Conservation (phyloP, 2,797 vertebrate genomes). For the Sphaeramia orbicularis region DNA sequence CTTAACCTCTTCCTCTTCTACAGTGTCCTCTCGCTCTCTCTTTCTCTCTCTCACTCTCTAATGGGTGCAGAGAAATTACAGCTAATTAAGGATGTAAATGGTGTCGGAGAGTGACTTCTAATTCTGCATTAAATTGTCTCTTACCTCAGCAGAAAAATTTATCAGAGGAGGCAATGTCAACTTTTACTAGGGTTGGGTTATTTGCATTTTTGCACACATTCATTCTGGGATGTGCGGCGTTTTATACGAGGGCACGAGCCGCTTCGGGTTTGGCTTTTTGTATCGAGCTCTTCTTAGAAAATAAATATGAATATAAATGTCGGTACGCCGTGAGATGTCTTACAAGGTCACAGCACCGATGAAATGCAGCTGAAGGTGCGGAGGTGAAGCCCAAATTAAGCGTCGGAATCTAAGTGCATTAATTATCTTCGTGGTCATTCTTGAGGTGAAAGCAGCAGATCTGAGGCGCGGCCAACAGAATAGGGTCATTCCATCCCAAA, state of each 20-base stretch:
- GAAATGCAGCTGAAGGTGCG: conserved; percentile 36
- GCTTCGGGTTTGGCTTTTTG: conserved; percentile 30
- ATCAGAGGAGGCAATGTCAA: conserved; percentile 91
- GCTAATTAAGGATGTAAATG: conserved; percentile 94
- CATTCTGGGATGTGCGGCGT: conserved; percentile 67
- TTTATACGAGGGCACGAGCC: conserved; percentile 59
- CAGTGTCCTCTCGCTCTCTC: conserved; percentile 39
- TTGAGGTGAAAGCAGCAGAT: conserved; percentile 69
- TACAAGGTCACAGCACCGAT: conserved; percentile 72
- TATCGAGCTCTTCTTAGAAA: conserved; percentile 37
- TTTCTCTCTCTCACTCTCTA: conserved; percentile 77
- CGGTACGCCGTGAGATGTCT: conserved; percentile 63
- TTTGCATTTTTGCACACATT: conserved; percentile 83
- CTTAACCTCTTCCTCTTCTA: conserved; percentile 64
- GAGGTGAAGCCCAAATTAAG: conserved; percentile 47
- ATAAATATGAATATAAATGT: conserved; percentile 58
- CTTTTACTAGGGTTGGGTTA: conserved; percentile 84
- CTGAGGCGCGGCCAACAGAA: conserved; percentile 67
- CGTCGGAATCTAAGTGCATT: conserved; percentile 55
- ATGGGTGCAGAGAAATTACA: conserved; percentile 91
- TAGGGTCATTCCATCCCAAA: no score
- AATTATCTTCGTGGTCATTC: conserved; percentile 73
- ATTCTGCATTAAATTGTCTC: conserved; percentile 92
- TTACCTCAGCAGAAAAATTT: conserved; percentile 94
- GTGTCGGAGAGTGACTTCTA: conserved; percentile 89